A percentile compares a stretch with the other conserved stretches of the same genome.
Conservation (phyloP, 2,113 vertebrate species). For the Corydoras maculifer region DNA sequence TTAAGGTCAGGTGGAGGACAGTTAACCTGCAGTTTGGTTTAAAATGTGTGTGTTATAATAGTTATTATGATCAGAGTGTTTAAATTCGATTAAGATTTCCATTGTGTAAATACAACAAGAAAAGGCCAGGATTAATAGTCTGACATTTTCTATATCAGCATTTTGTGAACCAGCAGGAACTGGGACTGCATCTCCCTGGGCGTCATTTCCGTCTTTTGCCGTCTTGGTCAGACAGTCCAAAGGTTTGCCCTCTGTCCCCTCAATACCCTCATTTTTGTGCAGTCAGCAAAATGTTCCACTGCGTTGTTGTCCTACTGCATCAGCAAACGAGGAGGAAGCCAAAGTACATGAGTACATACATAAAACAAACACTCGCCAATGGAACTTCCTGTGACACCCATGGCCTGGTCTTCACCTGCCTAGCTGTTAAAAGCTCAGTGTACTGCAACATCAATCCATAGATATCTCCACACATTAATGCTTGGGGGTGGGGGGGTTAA, state of each 20-base stretch:
- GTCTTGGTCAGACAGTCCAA: slow-evolving; percentile 22
- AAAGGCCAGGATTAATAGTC: no score
- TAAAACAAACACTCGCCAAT: slow-evolving; percentile 8
- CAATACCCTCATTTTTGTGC: slow-evolving; percentile 18
- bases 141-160: no score
- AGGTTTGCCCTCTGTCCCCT: slow-evolving; percentile 22
- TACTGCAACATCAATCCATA: not conserved
- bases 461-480: not conserved
- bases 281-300: slow-evolving; percentile 24
- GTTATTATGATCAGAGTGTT: no score
- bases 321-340: slow-evolving; percentile 25
- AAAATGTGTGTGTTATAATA: no score
- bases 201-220: slow-evolving; percentile 12
- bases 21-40: no score
- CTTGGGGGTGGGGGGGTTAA: no score
- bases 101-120: no score
- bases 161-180: slow-evolving; percentile 5
- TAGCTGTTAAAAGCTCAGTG: not conserved
- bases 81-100: no score
- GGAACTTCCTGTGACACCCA: not conserved
- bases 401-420: slow-evolving; percentile 12
- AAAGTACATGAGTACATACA: slow-evolving; percentile 25
- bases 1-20: no score
- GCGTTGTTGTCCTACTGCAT: slow-evolving; percentile 11
- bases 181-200: not conserved